Evolutionary conservation across 2,113 vertebrate genomes (phyloP).

Genomic region (Onychorhynchus coronatus): DNA sequence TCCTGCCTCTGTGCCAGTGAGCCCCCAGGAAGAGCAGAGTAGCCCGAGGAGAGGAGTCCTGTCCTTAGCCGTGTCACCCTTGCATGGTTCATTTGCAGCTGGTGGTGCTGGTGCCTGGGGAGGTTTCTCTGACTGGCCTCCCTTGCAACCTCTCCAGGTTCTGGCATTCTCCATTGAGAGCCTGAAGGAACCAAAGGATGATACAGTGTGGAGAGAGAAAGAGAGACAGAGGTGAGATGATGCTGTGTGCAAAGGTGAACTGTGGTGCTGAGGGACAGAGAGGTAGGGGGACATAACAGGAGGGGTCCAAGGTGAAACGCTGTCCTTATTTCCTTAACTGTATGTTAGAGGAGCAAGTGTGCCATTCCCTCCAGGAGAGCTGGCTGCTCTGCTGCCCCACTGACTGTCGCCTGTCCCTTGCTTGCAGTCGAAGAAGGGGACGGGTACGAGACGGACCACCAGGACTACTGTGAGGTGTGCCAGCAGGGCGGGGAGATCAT

Average conservation of each 20-base stretch:
- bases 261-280: slow-evolving; percentile 68
- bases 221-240: slow-evolving; percentile 72
- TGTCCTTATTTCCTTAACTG: neutral
- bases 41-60: slow-evolving; percentile 38
- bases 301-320: neutral
- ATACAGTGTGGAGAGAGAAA: slow-evolving; percentile 71
- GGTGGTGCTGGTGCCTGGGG: slow-evolving; percentile 37
- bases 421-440: slow-evolving; percentile 90
- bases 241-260: slow-evolving; percentile 58
- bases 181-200: slow-evolving; percentile 72
- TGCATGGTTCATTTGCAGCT: slow-evolving; percentile 65
- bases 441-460: slow-evolving; percentile 96
- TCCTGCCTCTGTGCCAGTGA: neutral
- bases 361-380: neutral
- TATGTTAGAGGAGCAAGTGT: neutral
- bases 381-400: neutral
- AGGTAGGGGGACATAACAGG: slow-evolving; percentile 51
- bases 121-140: slow-evolving; percentile 70
- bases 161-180: slow-evolving; percentile 72
- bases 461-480: slow-evolving; percentile 99
- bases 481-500: slow-evolving; percentile 98
- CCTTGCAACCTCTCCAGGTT: slow-evolving; percentile 72
- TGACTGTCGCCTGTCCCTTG: neutral
- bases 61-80: slow-evolving; percentile 28
- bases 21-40: neutral